phyloP scores from a whole-genome alignment of 2,888 invertebrate species.

The Strigamia transsilvanica region DNA sequence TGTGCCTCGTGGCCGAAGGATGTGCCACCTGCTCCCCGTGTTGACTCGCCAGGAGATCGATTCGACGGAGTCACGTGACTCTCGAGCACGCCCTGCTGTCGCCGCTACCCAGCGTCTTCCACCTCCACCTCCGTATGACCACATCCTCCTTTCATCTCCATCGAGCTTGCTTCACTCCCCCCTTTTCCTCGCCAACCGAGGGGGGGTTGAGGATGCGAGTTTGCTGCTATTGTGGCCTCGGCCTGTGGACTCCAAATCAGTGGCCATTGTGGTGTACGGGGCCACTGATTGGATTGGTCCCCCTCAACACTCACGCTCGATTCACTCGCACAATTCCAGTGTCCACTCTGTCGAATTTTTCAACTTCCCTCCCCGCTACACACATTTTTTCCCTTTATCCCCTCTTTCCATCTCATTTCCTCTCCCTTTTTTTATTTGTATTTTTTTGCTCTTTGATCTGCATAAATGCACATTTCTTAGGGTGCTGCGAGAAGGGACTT shows the following conservation, averaged over 20 bases:
- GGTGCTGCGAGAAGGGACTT: background rate
- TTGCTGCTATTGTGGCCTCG: background rate
- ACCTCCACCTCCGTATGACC: constrained; percentile 1
- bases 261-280: constrained; percentile 3
- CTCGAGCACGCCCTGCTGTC: background rate
- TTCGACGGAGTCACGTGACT: background rate
- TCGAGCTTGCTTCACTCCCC: background rate
- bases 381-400: constrained; percentile 54
- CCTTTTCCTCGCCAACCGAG: background rate
- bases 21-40: constrained; percentile 3
- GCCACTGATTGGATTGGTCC: constrained; percentile 8
- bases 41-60: constrained; percentile 3
- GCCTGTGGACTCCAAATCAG: constrained; percentile 8
- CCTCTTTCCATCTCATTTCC: constrained; percentile 55
- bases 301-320: constrained; percentile 8
- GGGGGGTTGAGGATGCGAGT: background rate
- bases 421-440: constrained; percentile 56
- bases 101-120: constrained; percentile 8
- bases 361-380: background rate
- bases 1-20: constrained; percentile 2
- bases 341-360: constrained; percentile 8
- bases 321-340: constrained; percentile 2
- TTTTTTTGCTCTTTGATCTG: constrained; percentile 52
- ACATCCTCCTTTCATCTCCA: constrained; percentile 3
- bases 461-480: background rate